Evolutionary conservation across 2,888 invertebrate genomes (phyloP).

Genomic region (Osmoderma eremita): DNA sequence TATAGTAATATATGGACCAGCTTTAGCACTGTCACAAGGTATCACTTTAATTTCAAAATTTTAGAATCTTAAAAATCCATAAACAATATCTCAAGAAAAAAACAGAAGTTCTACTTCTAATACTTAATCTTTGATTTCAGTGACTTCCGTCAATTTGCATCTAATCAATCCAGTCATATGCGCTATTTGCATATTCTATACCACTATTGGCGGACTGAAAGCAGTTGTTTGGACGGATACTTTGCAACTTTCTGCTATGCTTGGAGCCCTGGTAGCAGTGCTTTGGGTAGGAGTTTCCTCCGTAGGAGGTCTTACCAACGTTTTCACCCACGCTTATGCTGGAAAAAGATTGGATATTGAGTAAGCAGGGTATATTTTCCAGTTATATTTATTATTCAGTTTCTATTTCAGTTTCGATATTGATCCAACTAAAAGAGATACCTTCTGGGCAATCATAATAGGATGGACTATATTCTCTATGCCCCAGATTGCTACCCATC

Average conservation of each 20-base stretch:
- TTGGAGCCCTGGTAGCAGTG: constrained; percentile 66
- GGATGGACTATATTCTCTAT: constrained; percentile 70
- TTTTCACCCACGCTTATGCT: constrained; percentile 67
- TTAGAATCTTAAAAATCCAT: too few relatives aligned
- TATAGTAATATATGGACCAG: constrained; percentile 70
- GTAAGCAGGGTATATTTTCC: constrained; percentile 58
- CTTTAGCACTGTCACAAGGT: constrained; percentile 77
- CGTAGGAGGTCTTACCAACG: constrained; percentile 67
- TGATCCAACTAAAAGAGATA: constrained; percentile 68
- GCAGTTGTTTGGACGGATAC: constrained; percentile 74
- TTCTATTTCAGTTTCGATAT: constrained; percentile 67
- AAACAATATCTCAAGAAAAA: too few relatives aligned
- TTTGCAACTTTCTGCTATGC: constrained; percentile 68
- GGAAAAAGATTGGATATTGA: constrained; percentile 70
- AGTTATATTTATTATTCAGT: background rate
- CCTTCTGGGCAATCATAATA: constrained; percentile 70
- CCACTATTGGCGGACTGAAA: constrained; percentile 74
- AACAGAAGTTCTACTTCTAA: too few relatives aligned
- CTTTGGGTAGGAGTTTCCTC: constrained; percentile 67
- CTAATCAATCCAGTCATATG: constrained; percentile 75
- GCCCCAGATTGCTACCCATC: constrained; percentile 68
- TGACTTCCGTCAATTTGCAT: constrained; percentile 73
- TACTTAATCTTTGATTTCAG: constrained; percentile 62
- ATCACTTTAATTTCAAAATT: constrained; percentile 38
- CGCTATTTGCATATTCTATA: constrained; percentile 77